Percentiles rank a stretch among this genome's conserved stretches.
These are phyloP conservation scores for Ancistrus triradiatus DNA, from an alignment of 2,113 vertebrate species.

Conservation along the genomic window DNA sequence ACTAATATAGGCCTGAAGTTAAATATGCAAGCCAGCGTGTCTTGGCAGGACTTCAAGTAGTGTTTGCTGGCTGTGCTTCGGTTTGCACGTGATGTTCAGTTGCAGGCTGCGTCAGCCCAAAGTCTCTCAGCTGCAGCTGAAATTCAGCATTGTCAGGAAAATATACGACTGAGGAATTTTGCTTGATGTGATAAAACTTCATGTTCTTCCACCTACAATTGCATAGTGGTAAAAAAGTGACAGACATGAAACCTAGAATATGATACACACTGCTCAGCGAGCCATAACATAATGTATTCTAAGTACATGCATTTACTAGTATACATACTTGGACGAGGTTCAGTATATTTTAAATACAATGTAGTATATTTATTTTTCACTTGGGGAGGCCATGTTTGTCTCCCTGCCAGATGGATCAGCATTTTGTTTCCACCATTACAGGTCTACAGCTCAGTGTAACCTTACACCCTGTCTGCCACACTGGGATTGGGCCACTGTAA, in stretches of 20 bases:
- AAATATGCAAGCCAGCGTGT: background rate
- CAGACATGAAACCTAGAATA: too few relatives aligned
- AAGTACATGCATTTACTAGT: too few relatives aligned
- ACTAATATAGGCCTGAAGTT: background rate
- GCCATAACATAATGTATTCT: too few relatives aligned
- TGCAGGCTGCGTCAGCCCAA: slow-evolving; percentile 6
- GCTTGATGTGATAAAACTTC: background rate
- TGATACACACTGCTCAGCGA: too few relatives aligned
- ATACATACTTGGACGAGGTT: too few relatives aligned
- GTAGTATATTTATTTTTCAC: too few relatives aligned
- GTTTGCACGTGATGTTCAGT: background rate
- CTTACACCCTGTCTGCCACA: slow-evolving; percentile 5
- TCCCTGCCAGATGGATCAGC: background rate
- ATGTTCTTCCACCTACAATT: slow-evolving; percentile 7
- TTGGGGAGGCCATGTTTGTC: background rate
- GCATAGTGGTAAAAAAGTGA: too few relatives aligned
- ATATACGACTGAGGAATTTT: slow-evolving; percentile 18
- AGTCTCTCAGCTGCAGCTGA: slow-evolving; percentile 16
- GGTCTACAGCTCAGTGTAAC: slow-evolving; percentile 8
- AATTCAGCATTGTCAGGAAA: slow-evolving; percentile 18
- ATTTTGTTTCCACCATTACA: background rate
- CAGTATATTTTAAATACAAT: too few relatives aligned
- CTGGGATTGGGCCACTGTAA: slow-evolving; percentile 3
- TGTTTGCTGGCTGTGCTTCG: background rate
- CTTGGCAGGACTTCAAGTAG: background rate